Percentiles rank a stretch among this genome's conserved stretches.
Evolutionary conservation across 2,888 invertebrate species (phyloP).

Genomic region (Glomeris marginata): DNA sequence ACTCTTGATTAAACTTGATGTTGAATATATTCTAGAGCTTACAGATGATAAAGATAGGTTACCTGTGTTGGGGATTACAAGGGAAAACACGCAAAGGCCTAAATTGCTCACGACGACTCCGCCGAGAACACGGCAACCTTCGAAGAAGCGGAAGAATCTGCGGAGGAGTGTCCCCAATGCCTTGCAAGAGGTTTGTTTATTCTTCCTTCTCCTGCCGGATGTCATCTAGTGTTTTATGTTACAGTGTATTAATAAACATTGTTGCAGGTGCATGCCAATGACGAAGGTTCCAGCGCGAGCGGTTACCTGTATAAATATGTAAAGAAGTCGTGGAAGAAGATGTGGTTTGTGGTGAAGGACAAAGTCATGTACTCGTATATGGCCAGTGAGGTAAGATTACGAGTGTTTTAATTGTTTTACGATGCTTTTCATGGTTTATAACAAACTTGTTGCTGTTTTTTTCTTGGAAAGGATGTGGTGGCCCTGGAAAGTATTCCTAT

Average conservation of each 20-base stretch:
- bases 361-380: slow-evolving; percentile 37
- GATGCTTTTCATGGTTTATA: not conserved
- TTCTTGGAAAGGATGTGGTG: slow-evolving; percentile 31
- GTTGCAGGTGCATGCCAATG: slow-evolving; percentile 37
- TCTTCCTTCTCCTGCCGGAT: no score
- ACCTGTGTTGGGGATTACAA: no score
- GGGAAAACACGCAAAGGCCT: no score
- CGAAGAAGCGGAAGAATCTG: no score
- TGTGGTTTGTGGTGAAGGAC: slow-evolving; percentile 42
- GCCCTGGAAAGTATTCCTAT: slow-evolving; percentile 37
- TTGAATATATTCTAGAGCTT: no score
- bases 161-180: no score
- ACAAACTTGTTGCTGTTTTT: not conserved
- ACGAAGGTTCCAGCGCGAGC: slow-evolving; percentile 37
- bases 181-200: slow-evolving; percentile 20
- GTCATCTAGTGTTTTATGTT: no score
- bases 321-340: slow-evolving; percentile 35
- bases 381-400: slow-evolving; percentile 35
- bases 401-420: not conserved
- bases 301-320: slow-evolving; percentile 35
- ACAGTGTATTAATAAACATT: slow-evolving; percentile 5
- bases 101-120: no score
- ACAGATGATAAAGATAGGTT: no score
- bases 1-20: no score
- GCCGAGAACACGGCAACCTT: no score